Base-by-base conservation (phyloP, 2,797 vertebrate species). In the Poecile montanus region DNA sequence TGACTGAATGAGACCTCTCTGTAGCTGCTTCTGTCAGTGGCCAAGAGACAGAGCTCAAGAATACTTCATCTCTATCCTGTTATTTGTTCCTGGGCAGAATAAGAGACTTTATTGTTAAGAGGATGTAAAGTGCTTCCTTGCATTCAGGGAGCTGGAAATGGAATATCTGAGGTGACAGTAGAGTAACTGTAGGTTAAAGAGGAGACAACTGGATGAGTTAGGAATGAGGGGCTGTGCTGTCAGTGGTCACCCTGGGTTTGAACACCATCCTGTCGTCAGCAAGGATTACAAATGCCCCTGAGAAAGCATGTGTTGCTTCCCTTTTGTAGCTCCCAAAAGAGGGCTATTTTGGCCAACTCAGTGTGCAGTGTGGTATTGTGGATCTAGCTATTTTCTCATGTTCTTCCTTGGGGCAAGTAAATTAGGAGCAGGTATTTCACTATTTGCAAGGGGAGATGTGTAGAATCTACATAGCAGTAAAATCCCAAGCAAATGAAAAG, bases 261-360 rank as follows among this genome's bases (percentile, higher is more conserved):
- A 17, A 36, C 18, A 16, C 60, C 6, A 3, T 85, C 47, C 23
- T 91, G 47, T 34, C 16, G 6, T 21, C 14, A 36, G n/a, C 25
- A 51, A 29, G 38, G 48, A 29, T n/a, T 44, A 14, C 8, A 54
- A 45, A 70, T 34, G 11, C 18, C 12, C 3, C 6, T 34, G 32
- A 38, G 25, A n/a, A 58, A n/a, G 29, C 1, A 1, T 7, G 16
- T 1, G 1, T 50, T 71, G 4, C 26, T 80, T 88, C 36, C 10
- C 4, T 61, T 77, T 45, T 53, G 27, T 34, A 23, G 26, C 25
- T 85, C 5, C 30, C 6, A 22, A 7, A 30, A 45, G 36, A 74
- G 54, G 26, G 15, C 4, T 51, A 0, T 38, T 68, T 54, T 68
- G 18, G 30, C 10, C 21, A 47, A 2, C 32, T 34, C 8, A 4